A percentile compares a stretch with the other conserved stretches of the same genome.
Evolutionary conservation across 2,888 invertebrate species (phyloP).

Genomic region (Aporophyla lueneburgensis): DNA sequence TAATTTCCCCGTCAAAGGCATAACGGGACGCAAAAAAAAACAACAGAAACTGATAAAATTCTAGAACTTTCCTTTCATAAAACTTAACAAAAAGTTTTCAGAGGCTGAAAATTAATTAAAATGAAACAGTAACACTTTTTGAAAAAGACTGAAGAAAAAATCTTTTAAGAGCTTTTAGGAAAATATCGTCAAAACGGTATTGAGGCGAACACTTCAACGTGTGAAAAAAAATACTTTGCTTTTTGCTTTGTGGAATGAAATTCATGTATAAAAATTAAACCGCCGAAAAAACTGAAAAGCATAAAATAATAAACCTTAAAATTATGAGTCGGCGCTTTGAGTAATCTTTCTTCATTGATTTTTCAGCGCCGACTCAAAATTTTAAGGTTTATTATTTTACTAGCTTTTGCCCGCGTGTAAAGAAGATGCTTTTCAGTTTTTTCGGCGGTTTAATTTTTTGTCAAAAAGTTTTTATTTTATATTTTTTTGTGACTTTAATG

Average conservation of each 20-base stretch:
- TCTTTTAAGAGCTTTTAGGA: conserved; percentile 23
- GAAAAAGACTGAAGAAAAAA: conserved; percentile 17
- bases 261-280: neutral
- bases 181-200: conserved; percentile 18
- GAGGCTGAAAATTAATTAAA: conserved; percentile 34
- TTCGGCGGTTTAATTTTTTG: too few relatives aligned
- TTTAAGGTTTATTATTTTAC: too few relatives aligned
- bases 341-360: too few relatives aligned
- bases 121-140: conserved; percentile 17
- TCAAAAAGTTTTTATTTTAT: too few relatives aligned
- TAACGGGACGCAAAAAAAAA: conserved; percentile 21
- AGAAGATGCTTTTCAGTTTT: too few relatives aligned
- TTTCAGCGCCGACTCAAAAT: too few relatives aligned
- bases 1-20: conserved; percentile 43
- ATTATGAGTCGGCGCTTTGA: too few relatives aligned
- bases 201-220: neutral
- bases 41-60: conserved; percentile 8
- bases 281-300: too few relatives aligned
- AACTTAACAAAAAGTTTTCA: conserved; percentile 19
- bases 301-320: too few relatives aligned
- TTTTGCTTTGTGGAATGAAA: neutral
- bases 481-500: too few relatives aligned
- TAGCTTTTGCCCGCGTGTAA: too few relatives aligned
- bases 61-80: conserved; percentile 19
- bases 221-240: conserved; percentile 26